phyloP scores from a whole-genome alignment of 53 echinoderm and acorn worm species.

The Echinarachnius parma region DNA sequence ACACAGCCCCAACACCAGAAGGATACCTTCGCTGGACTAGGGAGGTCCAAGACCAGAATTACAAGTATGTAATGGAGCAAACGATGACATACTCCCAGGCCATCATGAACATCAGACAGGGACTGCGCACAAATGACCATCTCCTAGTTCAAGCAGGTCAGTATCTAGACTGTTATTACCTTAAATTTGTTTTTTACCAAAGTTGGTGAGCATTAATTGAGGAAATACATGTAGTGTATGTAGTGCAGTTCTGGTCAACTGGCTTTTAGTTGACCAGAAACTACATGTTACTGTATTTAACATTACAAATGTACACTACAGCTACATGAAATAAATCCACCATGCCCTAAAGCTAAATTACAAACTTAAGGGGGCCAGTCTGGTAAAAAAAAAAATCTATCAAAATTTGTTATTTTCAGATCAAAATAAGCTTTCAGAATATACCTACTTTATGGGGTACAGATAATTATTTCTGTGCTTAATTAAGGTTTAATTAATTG shows the following conservation, averaged over 20 bases:
- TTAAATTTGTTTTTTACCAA: neutral
- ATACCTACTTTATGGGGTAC: too few relatives aligned
- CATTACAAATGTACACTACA: too few relatives aligned
- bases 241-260: too few relatives aligned
- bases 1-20: conserved; percentile 25
- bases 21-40: conserved; percentile 49
- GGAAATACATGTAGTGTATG: neutral
- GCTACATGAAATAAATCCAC: too few relatives aligned
- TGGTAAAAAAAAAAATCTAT: too few relatives aligned
- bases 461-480: too few relatives aligned
- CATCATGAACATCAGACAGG: conserved; percentile 51
- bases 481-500: too few relatives aligned
- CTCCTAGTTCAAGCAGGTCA: conserved; percentile 11
- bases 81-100: conserved; percentile 44
- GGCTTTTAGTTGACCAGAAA: too few relatives aligned
- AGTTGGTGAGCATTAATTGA: neutral
- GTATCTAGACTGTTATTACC: neutral
- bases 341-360: neutral
- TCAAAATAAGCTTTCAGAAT: too few relatives aligned
- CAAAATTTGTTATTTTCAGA: too few relatives aligned
- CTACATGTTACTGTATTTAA: too few relatives aligned
- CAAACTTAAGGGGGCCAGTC: too few relatives aligned
- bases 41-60: conserved; percentile 42
- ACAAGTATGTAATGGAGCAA: conserved; percentile 55
- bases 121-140: neutral